phyloP scores from a whole-genome alignment of 2,797 vertebrate genomes.

The Lithobates pipiens region DNA sequence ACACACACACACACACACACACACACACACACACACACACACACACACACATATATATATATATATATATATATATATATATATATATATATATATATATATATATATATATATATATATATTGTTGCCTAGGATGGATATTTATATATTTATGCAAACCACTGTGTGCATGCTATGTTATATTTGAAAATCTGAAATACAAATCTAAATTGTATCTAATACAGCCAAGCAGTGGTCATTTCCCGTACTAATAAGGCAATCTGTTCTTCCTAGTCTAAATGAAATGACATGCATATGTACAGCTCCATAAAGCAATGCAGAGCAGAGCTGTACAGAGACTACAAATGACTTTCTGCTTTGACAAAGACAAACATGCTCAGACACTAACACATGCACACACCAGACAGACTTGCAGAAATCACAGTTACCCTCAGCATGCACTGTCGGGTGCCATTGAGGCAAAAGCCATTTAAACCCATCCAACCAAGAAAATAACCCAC shows the following conservation, averaged over 20 bases:
- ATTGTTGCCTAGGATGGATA: too few relatives aligned
- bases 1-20: too few relatives aligned
- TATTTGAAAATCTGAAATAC: background rate
- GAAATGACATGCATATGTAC: background rate
- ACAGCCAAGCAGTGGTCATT: background rate
- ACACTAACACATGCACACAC: constrained; percentile 41
- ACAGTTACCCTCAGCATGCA: constrained; percentile 54
- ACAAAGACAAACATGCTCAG: constrained; percentile 38
- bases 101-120: too few relatives aligned
- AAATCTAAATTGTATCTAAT: background rate
- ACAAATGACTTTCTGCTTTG: constrained; percentile 25
- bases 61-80: too few relatives aligned
- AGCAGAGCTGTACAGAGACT: background rate
- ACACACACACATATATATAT: too few relatives aligned
- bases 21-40: too few relatives aligned
- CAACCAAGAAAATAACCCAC: constrained; percentile 58
- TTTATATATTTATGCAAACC: background rate
- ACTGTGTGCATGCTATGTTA: background rate
- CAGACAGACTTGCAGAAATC: constrained; percentile 48
- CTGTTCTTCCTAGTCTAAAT: background rate
- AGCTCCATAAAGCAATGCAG: background rate
- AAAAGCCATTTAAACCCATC: constrained; percentile 57
- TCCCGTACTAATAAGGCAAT: background rate
- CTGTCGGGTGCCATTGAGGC: constrained; percentile 56
- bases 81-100: too few relatives aligned